Evolutionary conservation across 1,140 invertebrate species (phyloP).

Genomic region (Cardiocondyla obscurior): DNA sequence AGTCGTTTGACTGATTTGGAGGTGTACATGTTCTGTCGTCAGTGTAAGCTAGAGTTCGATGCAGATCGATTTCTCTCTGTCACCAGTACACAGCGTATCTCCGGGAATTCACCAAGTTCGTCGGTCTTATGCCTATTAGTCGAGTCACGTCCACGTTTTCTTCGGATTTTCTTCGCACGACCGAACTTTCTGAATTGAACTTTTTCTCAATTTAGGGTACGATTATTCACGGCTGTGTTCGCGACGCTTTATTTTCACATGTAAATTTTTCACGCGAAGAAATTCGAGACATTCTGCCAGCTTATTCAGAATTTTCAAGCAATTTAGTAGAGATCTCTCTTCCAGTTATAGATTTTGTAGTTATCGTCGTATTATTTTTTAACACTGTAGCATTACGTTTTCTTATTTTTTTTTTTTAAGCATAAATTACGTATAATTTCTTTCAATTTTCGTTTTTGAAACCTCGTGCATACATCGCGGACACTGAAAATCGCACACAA

Average conservation of each 20-base stretch:
- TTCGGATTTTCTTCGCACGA: not conserved
- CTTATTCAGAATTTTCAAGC: not conserved
- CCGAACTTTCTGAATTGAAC: constrained; percentile 2
- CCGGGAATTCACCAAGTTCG: constrained; percentile 33
- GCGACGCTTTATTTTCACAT: constrained; percentile 8
- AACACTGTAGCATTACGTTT: not conserved
- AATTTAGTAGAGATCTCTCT: not conserved
- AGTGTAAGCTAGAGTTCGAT: not conserved
- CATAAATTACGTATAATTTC: not conserved
- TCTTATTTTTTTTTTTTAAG: not conserved
- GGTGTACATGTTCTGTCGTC: not conserved
- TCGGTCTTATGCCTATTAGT: constrained; percentile 40
- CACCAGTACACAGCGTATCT: not conserved
- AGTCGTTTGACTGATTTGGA: not conserved
- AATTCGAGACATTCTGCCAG: not conserved
- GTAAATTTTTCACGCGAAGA: constrained; percentile 17
- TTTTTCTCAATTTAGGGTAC: not conserved
- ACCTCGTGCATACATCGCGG: constrained; percentile 59
- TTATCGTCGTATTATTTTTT: not conserved
- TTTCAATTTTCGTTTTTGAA: not conserved
- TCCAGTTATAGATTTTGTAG: not conserved
- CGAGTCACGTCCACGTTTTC: constrained; percentile 42
- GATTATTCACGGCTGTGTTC: constrained; percentile 46
- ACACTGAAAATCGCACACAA: constrained; percentile 25
- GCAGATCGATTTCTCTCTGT: constrained; percentile 33